phyloP scores from a whole-genome alignment of 2,888 invertebrate species.

The Noctua comes region DNA sequence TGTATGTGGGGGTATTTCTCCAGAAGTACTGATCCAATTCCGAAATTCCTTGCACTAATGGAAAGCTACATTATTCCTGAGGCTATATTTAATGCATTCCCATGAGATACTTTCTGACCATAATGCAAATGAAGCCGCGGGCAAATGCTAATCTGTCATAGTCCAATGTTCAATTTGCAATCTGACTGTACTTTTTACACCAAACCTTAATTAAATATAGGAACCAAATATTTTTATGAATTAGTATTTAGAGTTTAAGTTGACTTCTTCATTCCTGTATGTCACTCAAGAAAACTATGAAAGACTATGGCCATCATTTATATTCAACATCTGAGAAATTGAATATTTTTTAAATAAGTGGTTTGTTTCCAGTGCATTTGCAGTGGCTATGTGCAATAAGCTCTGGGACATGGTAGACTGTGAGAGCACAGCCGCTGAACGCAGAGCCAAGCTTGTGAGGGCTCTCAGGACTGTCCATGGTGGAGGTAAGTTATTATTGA shows the following conservation, averaged over 20 bases:
- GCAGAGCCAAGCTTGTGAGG: slow-evolving; percentile 97
- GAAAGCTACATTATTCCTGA: background rate
- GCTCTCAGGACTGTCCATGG: slow-evolving; percentile 98
- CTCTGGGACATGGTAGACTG: slow-evolving; percentile 98
- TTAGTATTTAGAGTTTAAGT: background rate
- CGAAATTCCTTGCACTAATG: background rate
- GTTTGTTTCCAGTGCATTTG: slow-evolving; percentile 93
- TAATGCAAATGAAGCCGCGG: background rate
- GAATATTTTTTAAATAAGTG: background rate
- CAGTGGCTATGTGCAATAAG: slow-evolving; percentile 98
- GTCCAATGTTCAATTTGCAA: background rate
- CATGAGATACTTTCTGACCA: background rate
- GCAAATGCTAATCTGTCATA: background rate
- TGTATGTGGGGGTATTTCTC: background rate
- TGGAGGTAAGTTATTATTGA: slow-evolving; percentile 82
- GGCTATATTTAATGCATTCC: background rate
- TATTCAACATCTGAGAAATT: background rate
- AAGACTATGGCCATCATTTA: background rate
- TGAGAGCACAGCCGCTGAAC: slow-evolving; percentile 97
- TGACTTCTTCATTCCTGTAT: background rate
- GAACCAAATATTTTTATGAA: background rate
- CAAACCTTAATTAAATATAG: background rate
- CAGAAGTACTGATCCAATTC: background rate
- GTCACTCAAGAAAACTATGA: background rate
- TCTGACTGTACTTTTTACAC: background rate